Base-by-base conservation (phyloP, 2,797 vertebrate species). In the Sebastes baramenuke region DNA sequence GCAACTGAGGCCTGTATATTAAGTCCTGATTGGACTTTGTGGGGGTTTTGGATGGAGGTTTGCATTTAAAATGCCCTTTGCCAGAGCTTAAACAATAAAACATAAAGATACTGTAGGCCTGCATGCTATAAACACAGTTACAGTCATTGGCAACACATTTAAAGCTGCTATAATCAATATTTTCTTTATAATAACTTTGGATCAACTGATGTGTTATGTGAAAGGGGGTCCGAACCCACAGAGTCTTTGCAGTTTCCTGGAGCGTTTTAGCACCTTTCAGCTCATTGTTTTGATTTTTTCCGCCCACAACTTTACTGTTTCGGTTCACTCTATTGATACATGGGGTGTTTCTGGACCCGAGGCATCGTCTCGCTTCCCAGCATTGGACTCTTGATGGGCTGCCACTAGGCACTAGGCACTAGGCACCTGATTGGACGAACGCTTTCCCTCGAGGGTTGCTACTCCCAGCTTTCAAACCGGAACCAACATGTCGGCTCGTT, bases 11-110 rank as follows among this genome's bases (percentile, higher is more conserved):
- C 69, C 71, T 77, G 76, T 30, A 56, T 72, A 67, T 74, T 66
- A 68, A 73, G 81, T 55, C 79, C 77, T 77, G 65, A 67, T 64
- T 79, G 67, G 69, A 68, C 70, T n/a, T 20, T 65, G 46, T 68
- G 52, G 30, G 34, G 11, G 6, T 60, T 32, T 25, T 55, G 13
- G 12, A 59, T 24, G 2, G 16, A 66, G 24, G 16, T 25, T 58
- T 72, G 9, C 4, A 16, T 9, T 60, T 61, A 55, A 46, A 38
- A 52, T 30, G 2, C 16, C 20, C 13, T 60, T 52, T 67, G 12
- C 8, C 10, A 55, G 64, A 67, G 29, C 22, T 32, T 59, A 4
- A 58, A 12, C 29, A 58, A 13, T 2, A 64, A 1, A 55, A 66
- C 29, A 27, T 16, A n/a, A 14, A 27, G 5, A 65, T 1, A 4